Base-by-base conservation (phyloP, 2,888 invertebrate species). In the Tanypteryx hageni region DNA sequence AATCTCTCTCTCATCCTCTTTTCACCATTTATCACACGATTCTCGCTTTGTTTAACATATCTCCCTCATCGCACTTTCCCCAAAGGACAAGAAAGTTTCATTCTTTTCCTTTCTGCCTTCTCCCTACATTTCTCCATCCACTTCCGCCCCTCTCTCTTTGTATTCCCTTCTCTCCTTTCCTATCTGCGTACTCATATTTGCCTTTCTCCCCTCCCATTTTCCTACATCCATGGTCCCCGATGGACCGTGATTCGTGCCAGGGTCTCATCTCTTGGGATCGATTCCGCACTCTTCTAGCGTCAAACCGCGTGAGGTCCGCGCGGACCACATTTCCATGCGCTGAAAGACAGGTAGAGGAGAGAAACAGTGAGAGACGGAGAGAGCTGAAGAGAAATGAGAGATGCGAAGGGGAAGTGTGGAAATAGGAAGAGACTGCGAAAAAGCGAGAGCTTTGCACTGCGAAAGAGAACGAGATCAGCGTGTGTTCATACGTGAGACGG, bases 281-380 rank as follows among this genome's bases (percentile, higher is more conserved):
- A 76, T 76, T 76, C 76, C 76, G 44, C 44, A 44, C 44, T 44
- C 44, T 76, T 3, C 22, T 27, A 76, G 27, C 76, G 76, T 68
- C 68, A 76, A 76, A 76, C 22, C 76, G 27, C 76, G 27, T 76
- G 27, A 27, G 76, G 68, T 68, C 68, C 68, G 18, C 68, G 68
- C n/a, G 68, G 68, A 68, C 68, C 68, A 68, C n/a, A 68, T 68
- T 68, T 68, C 68, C 68, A 68, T 68, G 68, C 68, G 22, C n/a
- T 18, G 68, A 22, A 9, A 68, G 68, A 61, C 18, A 16, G 61
- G 18, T 61, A 61, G 61, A 61, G 22, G 76, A 76, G 22, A 76
- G n/a, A n/a, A 76, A 76, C 10, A 16, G 18, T n/a, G 11, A 8
- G 61, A 61, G 7, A 64, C n/a, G 16, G 64, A 64, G 68, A 13